A percentile compares a stretch with the other conserved stretches of the same genome.
phyloP scores from a whole-genome alignment of 53 echinoderm and acorn worm genomes.

The Henricia sp. region DNA sequence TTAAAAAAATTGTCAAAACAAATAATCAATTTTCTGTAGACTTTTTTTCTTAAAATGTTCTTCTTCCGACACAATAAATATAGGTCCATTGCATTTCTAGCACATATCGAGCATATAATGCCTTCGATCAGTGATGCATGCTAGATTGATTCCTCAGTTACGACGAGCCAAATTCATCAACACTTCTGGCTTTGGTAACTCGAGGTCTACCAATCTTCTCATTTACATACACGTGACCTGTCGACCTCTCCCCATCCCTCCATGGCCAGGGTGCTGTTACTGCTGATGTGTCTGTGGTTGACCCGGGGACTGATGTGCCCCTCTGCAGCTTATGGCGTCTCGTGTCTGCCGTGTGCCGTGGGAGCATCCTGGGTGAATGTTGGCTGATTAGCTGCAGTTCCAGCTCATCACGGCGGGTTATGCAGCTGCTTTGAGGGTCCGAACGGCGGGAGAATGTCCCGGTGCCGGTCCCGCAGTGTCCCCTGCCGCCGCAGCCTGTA shows the following conservation, averaged over 20 bases:
- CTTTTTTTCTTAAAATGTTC: too few species aligned
- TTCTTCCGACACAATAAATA: too few species aligned
- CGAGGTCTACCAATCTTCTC: slow-evolving; percentile 59
- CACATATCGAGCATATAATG: too few species aligned
- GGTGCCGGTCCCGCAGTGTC: neutral
- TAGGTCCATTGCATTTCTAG: too few species aligned
- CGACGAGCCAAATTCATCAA: slow-evolving; percentile 60
- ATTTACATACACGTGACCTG: slow-evolving; percentile 56
- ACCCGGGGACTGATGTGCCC: slow-evolving; percentile 55
- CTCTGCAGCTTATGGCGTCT: slow-evolving; percentile 50
- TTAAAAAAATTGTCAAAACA: too few species aligned
- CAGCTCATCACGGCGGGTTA: slow-evolving; percentile 16
- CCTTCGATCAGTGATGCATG: too few species aligned
- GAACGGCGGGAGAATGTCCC: slow-evolving; percentile 23
- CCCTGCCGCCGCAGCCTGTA: neutral
- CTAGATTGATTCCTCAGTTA: too few species aligned
- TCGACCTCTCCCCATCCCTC: slow-evolving; percentile 19
- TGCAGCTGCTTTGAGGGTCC: slow-evolving; percentile 23
- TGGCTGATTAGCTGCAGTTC: slow-evolving; percentile 40
- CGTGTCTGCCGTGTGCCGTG: neutral
- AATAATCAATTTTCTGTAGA: too few species aligned
- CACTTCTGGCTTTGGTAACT: slow-evolving; percentile 63
- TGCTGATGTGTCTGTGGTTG: neutral
- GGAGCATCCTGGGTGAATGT: neutral
- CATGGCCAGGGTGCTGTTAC: slow-evolving; percentile 8